Base-by-base conservation (phyloP, 2,113 vertebrate genomes). In the Chloebia gouldiae region DNA sequence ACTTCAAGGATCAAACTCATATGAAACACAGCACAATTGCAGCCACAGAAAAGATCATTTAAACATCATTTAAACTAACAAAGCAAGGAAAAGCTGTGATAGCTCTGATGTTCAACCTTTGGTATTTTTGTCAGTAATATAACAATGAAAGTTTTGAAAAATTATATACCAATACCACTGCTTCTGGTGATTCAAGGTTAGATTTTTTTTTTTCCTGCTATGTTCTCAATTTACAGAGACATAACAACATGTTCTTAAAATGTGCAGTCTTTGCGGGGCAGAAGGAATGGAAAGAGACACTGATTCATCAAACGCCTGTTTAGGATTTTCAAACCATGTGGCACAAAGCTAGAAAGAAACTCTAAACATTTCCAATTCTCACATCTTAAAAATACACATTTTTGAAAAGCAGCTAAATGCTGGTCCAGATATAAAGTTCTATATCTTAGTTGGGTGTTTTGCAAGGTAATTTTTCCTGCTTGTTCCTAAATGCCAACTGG, bases 221-320 rank as follows among this genome's bases (percentile, higher is more conserved):
- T 73, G 77, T 78, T 94, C 91, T 92, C 83, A 84, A 50, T 68
- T 91, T 86, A 92, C 64, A 81, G 83, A 95, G 90, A 86, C 69
- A 59, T 81, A 96, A 91, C 68, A 93, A 83, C 69, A 81, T 87
- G 81, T 91, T 95, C 84, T 87, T 84, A 89, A 79, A 79, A 81
- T 53, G 44, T 79, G 60, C 80, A 92, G 92, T 78, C 90, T 95
- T 95, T 87, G 65, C 27, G 10, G 65, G 64, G 24, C 73, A 92
- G 72, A 80, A 89, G 84, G 69, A 95, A 92, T 71, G 49, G 73
- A 60, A 95, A 76, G 80, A 96, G 73, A 95, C 18, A 37, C 84
- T 91, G 84, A 95, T 85, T 96, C 95, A 95, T 64, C 81, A 81
- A 85, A 91, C 5, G 81, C 57, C 96, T 87, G 53, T 59, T 91